These are phyloP conservation scores for Cromileptes altivelis DNA, from an alignment of 2,113 vertebrate genomes.

Conservation along the genomic window DNA sequence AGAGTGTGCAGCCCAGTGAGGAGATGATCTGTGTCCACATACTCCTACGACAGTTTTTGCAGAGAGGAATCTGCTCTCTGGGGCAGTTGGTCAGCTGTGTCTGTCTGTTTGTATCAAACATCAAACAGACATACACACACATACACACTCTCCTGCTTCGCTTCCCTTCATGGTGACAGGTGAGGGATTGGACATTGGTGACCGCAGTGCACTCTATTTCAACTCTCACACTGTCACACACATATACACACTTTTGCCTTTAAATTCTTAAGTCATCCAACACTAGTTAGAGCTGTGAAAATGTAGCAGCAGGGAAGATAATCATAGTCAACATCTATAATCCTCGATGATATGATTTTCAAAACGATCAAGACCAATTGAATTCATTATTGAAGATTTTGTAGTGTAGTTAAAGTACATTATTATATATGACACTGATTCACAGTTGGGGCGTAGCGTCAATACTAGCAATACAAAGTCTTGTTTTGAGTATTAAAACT, in stretches of 20 bases:
- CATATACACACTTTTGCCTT: background rate
- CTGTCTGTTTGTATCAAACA: constrained; percentile 36
- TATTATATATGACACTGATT: background rate
- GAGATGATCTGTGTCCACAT: constrained; percentile 34
- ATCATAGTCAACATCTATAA: background rate
- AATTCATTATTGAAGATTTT: background rate
- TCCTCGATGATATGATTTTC: background rate
- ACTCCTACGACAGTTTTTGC: background rate
- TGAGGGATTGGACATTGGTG: constrained; percentile 13
- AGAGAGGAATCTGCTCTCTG: constrained; percentile 37
- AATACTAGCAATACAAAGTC: too few species aligned
- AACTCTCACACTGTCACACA: background rate
- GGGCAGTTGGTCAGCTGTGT: constrained; percentile 43
- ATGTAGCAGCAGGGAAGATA: background rate
- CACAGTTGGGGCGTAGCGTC: too few species aligned
- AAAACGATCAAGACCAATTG: background rate
- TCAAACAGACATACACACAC: constrained; percentile 15
- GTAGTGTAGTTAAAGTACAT: background rate
- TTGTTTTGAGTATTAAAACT: too few species aligned
- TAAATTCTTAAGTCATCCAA: background rate
- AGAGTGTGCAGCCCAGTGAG: constrained; percentile 28
- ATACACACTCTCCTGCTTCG: constrained; percentile 1
- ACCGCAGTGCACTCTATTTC: constrained; percentile 11
- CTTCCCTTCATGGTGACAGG: background rate
- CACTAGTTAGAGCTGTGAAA: background rate